phyloP scores from a whole-genome alignment of 2,797 vertebrate genomes.

The Hippopotamyrus pictus region DNA sequence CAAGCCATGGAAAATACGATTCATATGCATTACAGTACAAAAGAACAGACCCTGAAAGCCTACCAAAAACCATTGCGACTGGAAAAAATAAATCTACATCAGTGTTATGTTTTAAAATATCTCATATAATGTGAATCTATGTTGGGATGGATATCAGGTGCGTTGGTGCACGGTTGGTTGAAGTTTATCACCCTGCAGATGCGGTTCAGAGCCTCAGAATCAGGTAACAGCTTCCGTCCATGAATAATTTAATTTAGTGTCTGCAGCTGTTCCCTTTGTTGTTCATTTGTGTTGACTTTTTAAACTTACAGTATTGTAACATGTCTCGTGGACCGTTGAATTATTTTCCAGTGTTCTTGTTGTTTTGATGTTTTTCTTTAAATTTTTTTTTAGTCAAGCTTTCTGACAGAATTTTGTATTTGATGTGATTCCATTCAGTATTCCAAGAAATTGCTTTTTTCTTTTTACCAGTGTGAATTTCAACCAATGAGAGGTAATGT shows the following conservation, averaged over 20 bases:
- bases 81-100: not conserved
- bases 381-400: not conserved
- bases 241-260: not conserved
- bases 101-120: not conserved
- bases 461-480: not conserved
- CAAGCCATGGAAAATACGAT: not conserved
- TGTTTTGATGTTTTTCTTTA: not conserved
- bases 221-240: not conserved
- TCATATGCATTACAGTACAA: not conserved
- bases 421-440: not conserved
- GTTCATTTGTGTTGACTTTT: not conserved
- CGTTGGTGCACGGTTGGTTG: not conserved
- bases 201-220: not conserved
- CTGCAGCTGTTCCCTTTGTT: not conserved
- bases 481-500: not conserved
- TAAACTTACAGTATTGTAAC: not conserved
- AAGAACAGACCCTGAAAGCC: not conserved
- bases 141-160: not conserved
- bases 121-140: not conserved
- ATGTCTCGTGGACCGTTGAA: not conserved
- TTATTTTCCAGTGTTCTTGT: not conserved
- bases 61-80: not conserved
- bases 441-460: not conserved
- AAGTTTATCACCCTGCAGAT: not conserved
- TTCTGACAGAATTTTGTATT: not conserved